Evolutionary conservation across 2,888 invertebrate species (phyloP).

Genomic region (Nyleta sp.): DNA sequence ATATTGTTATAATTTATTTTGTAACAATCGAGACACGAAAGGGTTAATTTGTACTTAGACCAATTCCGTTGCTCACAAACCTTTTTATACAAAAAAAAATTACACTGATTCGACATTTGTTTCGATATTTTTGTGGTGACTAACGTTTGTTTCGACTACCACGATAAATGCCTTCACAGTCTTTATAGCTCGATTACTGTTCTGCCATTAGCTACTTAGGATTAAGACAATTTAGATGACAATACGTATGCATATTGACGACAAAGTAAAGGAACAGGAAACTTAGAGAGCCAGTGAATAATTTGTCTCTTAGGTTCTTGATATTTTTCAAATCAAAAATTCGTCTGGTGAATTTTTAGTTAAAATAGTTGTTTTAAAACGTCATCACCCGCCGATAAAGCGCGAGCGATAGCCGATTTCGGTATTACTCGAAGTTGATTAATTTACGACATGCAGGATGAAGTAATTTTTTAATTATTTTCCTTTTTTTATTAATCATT

Average conservation of each 20-base stretch:
- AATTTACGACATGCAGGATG: no score
- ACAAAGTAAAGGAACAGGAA: slow-evolving; percentile 7
- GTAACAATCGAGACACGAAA: slow-evolving; percentile 11
- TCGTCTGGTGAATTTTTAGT: background rate
- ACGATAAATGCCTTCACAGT: slow-evolving; percentile 30
- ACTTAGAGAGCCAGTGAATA: slow-evolving; percentile 26
- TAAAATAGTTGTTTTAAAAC: no score
- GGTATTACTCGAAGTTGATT: no score
- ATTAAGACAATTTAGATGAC: slow-evolving; percentile 39
- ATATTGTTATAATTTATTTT: no score
- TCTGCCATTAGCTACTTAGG: slow-evolving; percentile 44
- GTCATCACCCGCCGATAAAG: no score
- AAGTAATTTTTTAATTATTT: no score
- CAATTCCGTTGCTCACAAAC: slow-evolving; percentile 27
- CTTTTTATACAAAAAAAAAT: slow-evolving; percentile 4
- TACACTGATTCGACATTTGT: slow-evolving; percentile 9
- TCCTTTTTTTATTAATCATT: no score
- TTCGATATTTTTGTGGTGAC: slow-evolving; percentile 9
- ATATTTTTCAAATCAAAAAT: background rate
- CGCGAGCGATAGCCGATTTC: no score
- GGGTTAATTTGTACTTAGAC: slow-evolving; percentile 47
- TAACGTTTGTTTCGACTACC: slow-evolving; percentile 6
- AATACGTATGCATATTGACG: slow-evolving; percentile 23
- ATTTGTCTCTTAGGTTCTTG: background rate
- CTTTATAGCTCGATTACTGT: slow-evolving; percentile 34